A percentile compares a stretch with the other conserved stretches of the same genome.
Conservation (phyloP, 1,140 invertebrate genomes). For the Magallana ariakensis region DNA sequence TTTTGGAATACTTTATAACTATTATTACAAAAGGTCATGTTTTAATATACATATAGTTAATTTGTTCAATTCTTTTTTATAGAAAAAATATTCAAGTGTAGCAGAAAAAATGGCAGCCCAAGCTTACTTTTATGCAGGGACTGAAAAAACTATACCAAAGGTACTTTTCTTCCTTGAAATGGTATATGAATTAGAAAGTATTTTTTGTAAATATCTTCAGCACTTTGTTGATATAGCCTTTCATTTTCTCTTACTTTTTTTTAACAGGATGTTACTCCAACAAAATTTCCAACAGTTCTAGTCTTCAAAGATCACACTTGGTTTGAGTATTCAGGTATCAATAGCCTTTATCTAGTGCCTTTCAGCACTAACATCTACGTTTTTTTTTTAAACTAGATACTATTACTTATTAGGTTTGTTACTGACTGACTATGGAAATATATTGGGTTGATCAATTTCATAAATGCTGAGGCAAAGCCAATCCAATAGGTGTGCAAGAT, state of each 20-base stretch:
- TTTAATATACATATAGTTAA: too few relatives aligned
- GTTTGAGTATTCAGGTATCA: constrained; percentile 86
- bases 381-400: too few relatives aligned
- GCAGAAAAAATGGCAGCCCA: constrained; percentile 83
- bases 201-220: too few relatives aligned
- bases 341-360: neutral
- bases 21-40: neutral
- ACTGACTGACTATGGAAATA: too few relatives aligned
- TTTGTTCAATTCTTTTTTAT: constrained; percentile 66
- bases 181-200: too few relatives aligned
- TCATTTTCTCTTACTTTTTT: constrained; percentile 56
- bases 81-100: constrained; percentile 88
- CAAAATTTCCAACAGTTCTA: constrained; percentile 83
- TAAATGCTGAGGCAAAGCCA: too few relatives aligned
- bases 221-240: neutral
- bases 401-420: too few relatives aligned
- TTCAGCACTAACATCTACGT: too few relatives aligned
- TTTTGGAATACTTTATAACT: neutral
- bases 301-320: constrained; percentile 90
- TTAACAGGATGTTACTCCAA: constrained; percentile 72
- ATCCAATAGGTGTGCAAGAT: too few relatives aligned
- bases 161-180: constrained; percentile 47
- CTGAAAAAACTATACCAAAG: constrained; percentile 68
- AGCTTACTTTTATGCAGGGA: constrained; percentile 88
- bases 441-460: too few relatives aligned